Base-by-base conservation (phyloP, 1,140 invertebrate genomes). In the Riptortus pedestris region DNA sequence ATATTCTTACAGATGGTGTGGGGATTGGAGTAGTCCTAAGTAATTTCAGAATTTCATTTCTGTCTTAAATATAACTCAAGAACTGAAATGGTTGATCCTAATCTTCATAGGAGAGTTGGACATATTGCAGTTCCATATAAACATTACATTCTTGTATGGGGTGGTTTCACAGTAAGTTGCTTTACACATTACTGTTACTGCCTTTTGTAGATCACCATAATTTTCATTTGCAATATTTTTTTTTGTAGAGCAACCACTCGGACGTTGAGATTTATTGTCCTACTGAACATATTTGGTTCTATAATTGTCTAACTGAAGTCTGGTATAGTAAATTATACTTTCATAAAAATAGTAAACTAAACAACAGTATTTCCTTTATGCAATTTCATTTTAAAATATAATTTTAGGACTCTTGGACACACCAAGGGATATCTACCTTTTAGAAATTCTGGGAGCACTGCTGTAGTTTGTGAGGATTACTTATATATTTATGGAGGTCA, bases 401-500 rank as follows among this genome's bases (percentile, higher is more conserved):
- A n/a, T n/a, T n/a, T n/a, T n/a, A 22, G 31, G 27, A 7, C 14
- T 38, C 31, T 38, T 7, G 31, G 5, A 7, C 31, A 38, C 11
- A 72, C 69, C 2, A 65, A 65, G 60, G 71, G 71, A 2, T 28
- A 70, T 7, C 64, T 71, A 24, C 77, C 77, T 14, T 68, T 68
- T 5, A 69, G 71, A 12, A 73, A 71, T 27, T 77, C 76, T 18
- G 77, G 77, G 3, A 71, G 73, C n/a, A 68, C 68, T 55, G 74
- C 69, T 28, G 67, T 72, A 48, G 47, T 78, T 0, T 60, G 73
- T 33, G 70, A 72, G 20, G 69, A 74, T 52, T 66, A 68, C 58
- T 65, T 78, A 28, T 79, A 78, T 64, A 69, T 78, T 29, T 74
- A 77, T 71, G 76, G 75, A 69, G 78, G 78, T 63, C 71, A 12